Base-by-base conservation (phyloP, 2,888 invertebrate genomes). In the Lasius platythorax region DNA sequence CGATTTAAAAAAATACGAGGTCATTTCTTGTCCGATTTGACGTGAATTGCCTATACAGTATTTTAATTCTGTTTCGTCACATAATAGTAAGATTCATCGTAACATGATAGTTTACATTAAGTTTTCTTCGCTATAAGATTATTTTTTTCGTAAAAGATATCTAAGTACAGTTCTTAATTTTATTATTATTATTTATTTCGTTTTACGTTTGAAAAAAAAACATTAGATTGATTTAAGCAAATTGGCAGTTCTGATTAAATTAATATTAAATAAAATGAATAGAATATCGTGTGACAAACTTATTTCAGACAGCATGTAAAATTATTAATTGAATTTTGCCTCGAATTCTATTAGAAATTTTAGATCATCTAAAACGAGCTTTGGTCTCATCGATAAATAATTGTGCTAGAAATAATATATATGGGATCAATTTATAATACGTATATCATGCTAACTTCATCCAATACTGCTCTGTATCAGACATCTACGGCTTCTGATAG, bases 401-500 rank as follows among this genome's bases (percentile, higher is more conserved):
- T 50, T 0, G 50, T 18, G 3, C 43, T 53, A 30, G n/a, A 68
- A 63, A 68, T 68, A 68, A 53, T 68, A 53, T 40, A 67, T 40
- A 18, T 50, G 40, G 28, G 6, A n/a, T 18, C 33, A 37, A 46
- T 66, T 64, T 66, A 58, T 53, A 58, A 58, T 66, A 23, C 23
- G 23, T 23, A 50, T 18, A 68, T 61, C 33, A 61, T 28, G 58
- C 58, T 43, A 79, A 81, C 79, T 81, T 61, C 33, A 43, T 53
- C n/a, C 72, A 81, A 72, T 81, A 81, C 61, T 56, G 72, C 33
- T 78, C 68, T 78, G 78, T 15, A 56, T 72, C 37, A 81, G 73
- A 61, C 72, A 61, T 81, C 61, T 43, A 40, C 58, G 9, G 46
- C 23, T 56, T 72, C 61, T 23, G 46, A 63, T 81, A 81, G 79